Evolutionary conservation across 2,113 vertebrate species (phyloP).

Genomic region (Corydoras sp.): DNA sequence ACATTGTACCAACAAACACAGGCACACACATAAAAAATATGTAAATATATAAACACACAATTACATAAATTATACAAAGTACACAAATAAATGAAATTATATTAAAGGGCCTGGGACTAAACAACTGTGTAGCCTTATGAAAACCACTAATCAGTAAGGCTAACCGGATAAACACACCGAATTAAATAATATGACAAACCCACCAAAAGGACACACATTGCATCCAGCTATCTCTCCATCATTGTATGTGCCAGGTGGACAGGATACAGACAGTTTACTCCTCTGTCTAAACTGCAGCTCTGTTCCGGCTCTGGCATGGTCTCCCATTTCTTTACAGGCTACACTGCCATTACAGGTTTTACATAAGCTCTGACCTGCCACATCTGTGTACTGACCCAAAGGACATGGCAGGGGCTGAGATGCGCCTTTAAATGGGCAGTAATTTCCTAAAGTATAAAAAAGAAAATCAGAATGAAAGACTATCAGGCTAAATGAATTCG

Average conservation of each 20-base stretch:
- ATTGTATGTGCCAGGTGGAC: slow-evolving; percentile 61
- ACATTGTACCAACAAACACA: not conserved
- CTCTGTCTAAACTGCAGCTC: slow-evolving; percentile 34
- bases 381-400: slow-evolving; percentile 50
- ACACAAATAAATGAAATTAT: no score
- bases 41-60: no score
- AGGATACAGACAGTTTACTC: slow-evolving; percentile 47
- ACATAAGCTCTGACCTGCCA: slow-evolving; percentile 56
- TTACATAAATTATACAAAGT: no score
- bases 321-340: slow-evolving; percentile 40
- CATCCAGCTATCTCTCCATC: slow-evolving; percentile 52
- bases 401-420: slow-evolving; percentile 58
- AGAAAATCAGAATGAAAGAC: no score
- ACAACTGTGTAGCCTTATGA: no score
- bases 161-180: no score
- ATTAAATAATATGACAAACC: slow-evolving; percentile 17
- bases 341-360: slow-evolving; percentile 54
- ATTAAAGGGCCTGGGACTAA: no score
- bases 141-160: no score
- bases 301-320: slow-evolving; percentile 42
- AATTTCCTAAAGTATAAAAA: slow-evolving; percentile 52
- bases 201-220: slow-evolving; percentile 61
- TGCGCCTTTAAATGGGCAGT: slow-evolving; percentile 60
- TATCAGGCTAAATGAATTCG: no score
- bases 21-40: no score